Base-by-base conservation (phyloP, 2,888 invertebrate genomes). In the Andrena bicolor region DNA sequence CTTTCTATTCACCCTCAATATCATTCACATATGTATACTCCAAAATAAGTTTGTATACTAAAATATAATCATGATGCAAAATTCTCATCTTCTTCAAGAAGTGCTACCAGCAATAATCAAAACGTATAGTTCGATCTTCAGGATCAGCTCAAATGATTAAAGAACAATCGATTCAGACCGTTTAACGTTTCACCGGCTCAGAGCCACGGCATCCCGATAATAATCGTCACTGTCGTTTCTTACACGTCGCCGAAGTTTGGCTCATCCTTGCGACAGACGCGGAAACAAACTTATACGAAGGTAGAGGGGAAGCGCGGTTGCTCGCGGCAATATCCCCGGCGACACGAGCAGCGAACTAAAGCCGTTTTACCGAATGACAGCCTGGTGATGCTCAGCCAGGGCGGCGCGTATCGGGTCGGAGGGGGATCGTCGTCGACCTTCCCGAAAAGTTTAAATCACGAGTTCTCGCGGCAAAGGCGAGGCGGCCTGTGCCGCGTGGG, bases 361-460 rank as follows among this genome's bases (percentile, higher is more conserved):
- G 78, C 66, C 76, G 88, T 88, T 85, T 82, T 65, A 61, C 56
- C 74, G 78, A 69, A 63, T 85, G 88, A 88, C 86, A 87, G 81
- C 28, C 49, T 32, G 76, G 71, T 72, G 87, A 87, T 78, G 51
- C 61, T 63, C 80, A 75, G 69, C 23, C 73, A 56, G 58, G 35
- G 32, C 23, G 70, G 76, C 66, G 74, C 68, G 80, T 79, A 68
- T 30, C 72, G 49, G 53, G 60, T 35, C 49, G 53, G 53, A 53
- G 41, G 73, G 61, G 28, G 76, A 76, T 68, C 74, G 51, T 83
- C 76, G 64, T 74, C 70, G 70, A 71, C 66, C 6, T 71, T 49
- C 84, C 49, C 72, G 87, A 80, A 82, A 87, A 85, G 81, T 87
- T 87, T 83, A 83, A 87, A 86, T 85, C 83, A 81, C 74, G 79